A percentile compares a stretch with the other conserved stretches of the same genome.
phyloP scores from a whole-genome alignment of 2,888 invertebrate genomes.

The Campopleginae sp. region DNA sequence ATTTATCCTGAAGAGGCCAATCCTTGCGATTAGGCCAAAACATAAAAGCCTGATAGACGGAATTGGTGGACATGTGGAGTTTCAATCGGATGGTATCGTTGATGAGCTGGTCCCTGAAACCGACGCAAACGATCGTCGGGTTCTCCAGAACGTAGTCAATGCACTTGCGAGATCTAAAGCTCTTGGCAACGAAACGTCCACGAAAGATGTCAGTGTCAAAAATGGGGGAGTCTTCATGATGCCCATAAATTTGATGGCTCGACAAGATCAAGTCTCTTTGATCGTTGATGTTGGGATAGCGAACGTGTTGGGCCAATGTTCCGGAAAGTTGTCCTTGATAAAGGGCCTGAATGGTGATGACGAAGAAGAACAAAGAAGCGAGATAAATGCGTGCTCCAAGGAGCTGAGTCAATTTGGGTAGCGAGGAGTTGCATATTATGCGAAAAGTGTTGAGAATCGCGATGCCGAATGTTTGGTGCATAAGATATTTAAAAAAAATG shows the following conservation, averaged over 20 bases:
- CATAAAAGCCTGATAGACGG: background rate
- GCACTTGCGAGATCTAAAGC: background rate
- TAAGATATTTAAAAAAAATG: constrained; percentile 22
- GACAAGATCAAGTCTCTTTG: constrained; percentile 11
- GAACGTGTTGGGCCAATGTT: constrained; percentile 8
- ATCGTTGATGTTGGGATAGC: background rate
- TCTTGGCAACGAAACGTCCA: background rate
- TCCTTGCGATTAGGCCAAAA: constrained; percentile 18
- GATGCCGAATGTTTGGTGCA: background rate
- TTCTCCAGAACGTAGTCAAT: constrained; percentile 20
- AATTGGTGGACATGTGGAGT: constrained; percentile 7
- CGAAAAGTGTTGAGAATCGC: constrained; percentile 18
- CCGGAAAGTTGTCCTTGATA: constrained; percentile 30
- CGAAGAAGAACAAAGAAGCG: constrained; percentile 7
- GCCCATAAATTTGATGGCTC: constrained; percentile 13
- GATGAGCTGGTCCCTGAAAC: background rate
- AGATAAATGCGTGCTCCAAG: constrained; percentile 30
- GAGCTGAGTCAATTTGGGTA: background rate
- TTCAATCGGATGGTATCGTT: background rate
- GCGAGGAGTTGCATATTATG: constrained; percentile 25
- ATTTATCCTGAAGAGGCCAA: constrained; percentile 29
- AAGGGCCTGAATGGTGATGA: constrained; percentile 27
- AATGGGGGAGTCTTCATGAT: background rate
- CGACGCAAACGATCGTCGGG: constrained; percentile 20
- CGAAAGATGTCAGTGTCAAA: background rate